Evolutionary conservation across 2,888 invertebrate genomes (phyloP), one percentile per base, ranked within the genome.

Genomic region (Caenorhabditis angaria): DNA sequence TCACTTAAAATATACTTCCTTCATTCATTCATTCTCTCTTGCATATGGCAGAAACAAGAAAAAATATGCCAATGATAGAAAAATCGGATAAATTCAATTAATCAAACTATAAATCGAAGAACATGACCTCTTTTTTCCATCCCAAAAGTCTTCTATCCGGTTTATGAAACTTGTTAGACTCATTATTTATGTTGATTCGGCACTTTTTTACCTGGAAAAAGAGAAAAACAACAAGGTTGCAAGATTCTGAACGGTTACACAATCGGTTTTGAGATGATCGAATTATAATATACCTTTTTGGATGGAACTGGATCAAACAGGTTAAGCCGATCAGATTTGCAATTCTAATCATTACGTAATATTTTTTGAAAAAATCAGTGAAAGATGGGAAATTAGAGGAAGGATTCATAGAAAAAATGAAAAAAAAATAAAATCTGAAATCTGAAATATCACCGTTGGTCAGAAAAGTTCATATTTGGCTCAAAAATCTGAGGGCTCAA

Each of bases 41-140:
- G 41, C 41, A 41, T 41, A 41, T 14, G 6, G 18, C 18, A 41
- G 3, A 41, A 18, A 41, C 41, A 41, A 41, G 18, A 41, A 41
- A 41, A 14, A 41, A 41, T 41, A 41, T 41, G 41, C 41, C 41
- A 41, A 18, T 41, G 41, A 41, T 41, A 41, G 18, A n/a, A n/a
- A 18, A 18, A 41, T 18, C 41, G 41, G 18, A 18, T 12, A 41
- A 41, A 41, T 41, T 18, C 14, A 18, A 41, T 41, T 18, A 41
- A 41, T 41, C 41, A 41, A 41, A 41, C 41, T 41, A 41, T 41
- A 41, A 41, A 41, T 41, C 18, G 41, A 14, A 41, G 41, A 41
- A 41, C 41, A 10, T 41, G 41, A 41, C 41, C 41, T 41, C 18
- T 41, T 32, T 41, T 41, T 41, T 18, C 41, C n/a, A n/a, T n/a